Percentiles rank a stretch among this genome's conserved stretches.
These are phyloP conservation scores for Ctenicera cuprea DNA, from an alignment of 2,888 invertebrate species.

Conservation along the genomic window DNA sequence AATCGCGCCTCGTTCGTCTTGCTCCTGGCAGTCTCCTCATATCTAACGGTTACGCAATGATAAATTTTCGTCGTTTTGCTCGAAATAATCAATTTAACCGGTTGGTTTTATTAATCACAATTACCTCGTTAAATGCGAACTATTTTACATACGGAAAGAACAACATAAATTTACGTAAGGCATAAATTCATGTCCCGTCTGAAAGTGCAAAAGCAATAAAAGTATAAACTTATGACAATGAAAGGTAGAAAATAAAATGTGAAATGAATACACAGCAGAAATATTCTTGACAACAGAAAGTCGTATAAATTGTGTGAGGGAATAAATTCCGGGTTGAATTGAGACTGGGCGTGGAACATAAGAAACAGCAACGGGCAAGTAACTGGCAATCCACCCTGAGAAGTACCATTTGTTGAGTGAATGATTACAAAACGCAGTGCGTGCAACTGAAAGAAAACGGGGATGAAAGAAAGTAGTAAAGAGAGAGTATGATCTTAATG, in stretches of 20 bases:
- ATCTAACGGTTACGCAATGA: slow-evolving; percentile 50
- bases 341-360: slow-evolving; percentile 66
- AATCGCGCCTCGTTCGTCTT: slow-evolving; percentile 36
- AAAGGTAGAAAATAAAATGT: slow-evolving; percentile 44
- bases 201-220: slow-evolving; percentile 34
- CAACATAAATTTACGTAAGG: slow-evolving; percentile 20
- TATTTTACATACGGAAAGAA: slow-evolving; percentile 16
- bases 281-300: slow-evolving; percentile 58
- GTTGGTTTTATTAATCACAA: slow-evolving; percentile 19
- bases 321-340: slow-evolving; percentile 66
- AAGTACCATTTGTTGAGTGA: slow-evolving; percentile 68
- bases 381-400: slow-evolving; percentile 64
- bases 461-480: slow-evolving; percentile 32
- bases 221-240: slow-evolving; percentile 55
- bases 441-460: slow-evolving; percentile 61
- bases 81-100: slow-evolving; percentile 37
- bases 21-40: slow-evolving; percentile 42
- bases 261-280: slow-evolving; percentile 53
- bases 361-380: slow-evolving; percentile 66
- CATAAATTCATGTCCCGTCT: slow-evolving; percentile 27
- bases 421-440: slow-evolving; percentile 66
- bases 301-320: slow-evolving; percentile 65
- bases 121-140: slow-evolving; percentile 16
- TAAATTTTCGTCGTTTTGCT: slow-evolving; percentile 51
- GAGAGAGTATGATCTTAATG: slow-evolving; percentile 43